Evolutionary conservation across 2,888 invertebrate species (phyloP).

Genomic region (Oligia fasciuncula): DNA sequence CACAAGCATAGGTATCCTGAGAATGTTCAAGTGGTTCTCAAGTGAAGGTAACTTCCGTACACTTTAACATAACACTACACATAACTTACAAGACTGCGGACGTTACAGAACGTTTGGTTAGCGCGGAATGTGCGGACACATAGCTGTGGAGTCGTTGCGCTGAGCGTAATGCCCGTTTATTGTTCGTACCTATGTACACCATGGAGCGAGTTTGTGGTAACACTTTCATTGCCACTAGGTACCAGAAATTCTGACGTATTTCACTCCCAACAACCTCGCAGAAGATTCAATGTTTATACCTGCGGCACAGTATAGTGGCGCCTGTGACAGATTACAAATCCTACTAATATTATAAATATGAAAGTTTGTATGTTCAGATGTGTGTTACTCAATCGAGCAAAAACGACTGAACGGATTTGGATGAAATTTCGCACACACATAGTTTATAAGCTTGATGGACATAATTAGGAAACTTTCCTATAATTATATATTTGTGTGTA

Average conservation of each 20-base stretch:
- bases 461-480: too few relatives aligned
- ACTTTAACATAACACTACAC: neutral
- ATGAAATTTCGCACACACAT: too few relatives aligned
- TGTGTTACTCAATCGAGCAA: too few relatives aligned
- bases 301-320: neutral
- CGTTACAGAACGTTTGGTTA: slow-evolving; percentile 6
- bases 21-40: neutral
- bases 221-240: slow-evolving; percentile 8
- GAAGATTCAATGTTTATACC: neutral
- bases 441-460: too few relatives aligned
- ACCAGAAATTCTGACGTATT: slow-evolving; percentile 14
- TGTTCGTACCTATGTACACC: neutral
- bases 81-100: neutral
- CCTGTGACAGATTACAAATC: neutral
- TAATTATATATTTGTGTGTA: too few relatives aligned
- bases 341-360: too few relatives aligned
- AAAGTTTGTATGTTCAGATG: too few relatives aligned
- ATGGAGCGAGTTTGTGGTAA: slow-evolving; percentile 2
- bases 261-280: neutral
- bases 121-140: slow-evolving; percentile 36
- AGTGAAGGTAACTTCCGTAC: slow-evolving; percentile 1
- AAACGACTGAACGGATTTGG: too few relatives aligned
- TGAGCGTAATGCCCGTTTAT: slow-evolving; percentile 8
- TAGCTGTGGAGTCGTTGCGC: slow-evolving; percentile 26
- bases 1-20: neutral